Base-by-base conservation (phyloP, 2,888 invertebrate genomes). In the Chrysolina americana region DNA sequence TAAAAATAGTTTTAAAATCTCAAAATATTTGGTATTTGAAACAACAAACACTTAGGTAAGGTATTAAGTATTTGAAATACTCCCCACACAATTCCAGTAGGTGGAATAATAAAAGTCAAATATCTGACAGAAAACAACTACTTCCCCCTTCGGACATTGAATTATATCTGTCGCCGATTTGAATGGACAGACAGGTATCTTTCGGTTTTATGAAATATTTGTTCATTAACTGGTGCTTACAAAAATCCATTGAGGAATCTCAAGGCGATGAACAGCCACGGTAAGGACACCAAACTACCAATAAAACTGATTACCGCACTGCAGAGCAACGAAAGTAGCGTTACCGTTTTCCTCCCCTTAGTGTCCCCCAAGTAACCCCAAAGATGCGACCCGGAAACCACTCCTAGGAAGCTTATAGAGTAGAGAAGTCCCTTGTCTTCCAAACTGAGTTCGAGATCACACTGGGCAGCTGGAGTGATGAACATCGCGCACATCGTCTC, bases 401-500 rank as follows among this genome's bases (percentile, higher is more conserved):
- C 91, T 4, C 93, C 93, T 73, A 92, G 85, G 81, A 93, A 93
- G 0, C 92, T 92, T 66, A 92, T 90, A 3, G 93, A 92, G 11
- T 92, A 91, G 0, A 94, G 86, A 84, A 92, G 88, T 0, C 93
- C 93, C 80, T 93, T 90, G 80, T 92, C 90, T 15, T 89, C 85
- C 68, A 92, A 84, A n/a, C 90, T 89, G n/a, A 94, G 88, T 1
- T 89, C 83, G 41, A 94, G 87, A 85, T 93, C 93, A 79, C 93
- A 94, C 86, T 93, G 92, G 10, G 93, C 91, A 0, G 92, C 90
- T 5, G 93, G 93, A 83, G 92, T 89, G 59, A 93, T 90, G 82
- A 93, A 91, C 71, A 93, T 91, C 76, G 93, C 89, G 15, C 91
- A 91, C 86, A 93, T 88, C 8, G 91, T 92, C 87, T 93, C 93